phyloP scores from a whole-genome alignment of 2,113 vertebrate genomes.

The Dryoscopus gambensis region DNA sequence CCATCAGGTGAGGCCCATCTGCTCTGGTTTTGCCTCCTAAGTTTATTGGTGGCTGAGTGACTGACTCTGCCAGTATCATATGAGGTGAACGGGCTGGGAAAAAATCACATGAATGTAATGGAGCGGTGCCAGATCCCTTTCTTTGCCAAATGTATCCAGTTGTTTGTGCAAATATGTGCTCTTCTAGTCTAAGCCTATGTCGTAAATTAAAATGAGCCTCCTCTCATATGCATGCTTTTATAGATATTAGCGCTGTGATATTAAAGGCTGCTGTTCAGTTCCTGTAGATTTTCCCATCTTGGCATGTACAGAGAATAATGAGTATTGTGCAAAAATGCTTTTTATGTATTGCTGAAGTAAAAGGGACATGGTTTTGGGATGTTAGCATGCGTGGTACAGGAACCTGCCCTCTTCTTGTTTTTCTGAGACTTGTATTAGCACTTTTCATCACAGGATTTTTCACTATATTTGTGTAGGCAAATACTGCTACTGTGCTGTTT shows the following conservation, averaged over 20 bases:
- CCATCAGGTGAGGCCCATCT: not conserved
- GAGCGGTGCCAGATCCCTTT: not conserved
- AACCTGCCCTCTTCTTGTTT: not conserved
- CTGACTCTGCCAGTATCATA: not conserved
- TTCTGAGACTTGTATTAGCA: not conserved
- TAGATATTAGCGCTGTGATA: not conserved
- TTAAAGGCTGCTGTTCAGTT: not conserved
- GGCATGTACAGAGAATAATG: not conserved
- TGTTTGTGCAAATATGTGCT: not conserved
- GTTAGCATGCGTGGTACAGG: not conserved
- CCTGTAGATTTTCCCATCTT: not conserved
- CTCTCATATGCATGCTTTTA: not conserved
- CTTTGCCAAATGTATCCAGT: not conserved
- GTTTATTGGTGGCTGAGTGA: not conserved
- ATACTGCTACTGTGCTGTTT: not conserved
- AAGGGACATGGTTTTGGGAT: not conserved
- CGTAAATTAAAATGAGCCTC: not conserved
- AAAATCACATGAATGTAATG: not conserved
- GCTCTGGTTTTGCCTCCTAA: not conserved
- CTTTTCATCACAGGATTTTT: not conserved
- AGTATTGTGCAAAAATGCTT: not conserved
- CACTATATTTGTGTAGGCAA: not conserved
- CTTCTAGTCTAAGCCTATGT: not conserved
- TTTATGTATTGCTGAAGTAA: not conserved
- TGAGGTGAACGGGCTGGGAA: not conserved